Evolutionary conservation across 2,797 vertebrate genomes (phyloP).

Genomic region (Leptoclinus maculatus): DNA sequence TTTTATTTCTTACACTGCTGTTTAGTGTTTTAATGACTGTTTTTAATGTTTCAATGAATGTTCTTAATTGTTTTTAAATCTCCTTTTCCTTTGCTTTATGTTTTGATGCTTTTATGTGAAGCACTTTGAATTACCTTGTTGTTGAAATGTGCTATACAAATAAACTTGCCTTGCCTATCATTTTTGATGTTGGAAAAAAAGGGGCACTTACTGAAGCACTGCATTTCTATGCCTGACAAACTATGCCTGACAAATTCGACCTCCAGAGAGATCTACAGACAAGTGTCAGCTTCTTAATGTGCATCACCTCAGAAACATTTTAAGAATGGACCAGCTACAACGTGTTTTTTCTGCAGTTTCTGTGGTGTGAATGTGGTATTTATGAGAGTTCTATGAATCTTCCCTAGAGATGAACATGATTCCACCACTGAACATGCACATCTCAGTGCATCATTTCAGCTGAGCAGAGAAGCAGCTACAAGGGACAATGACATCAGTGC

Average conservation of each 20-base stretch:
- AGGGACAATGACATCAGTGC: conserved; percentile 78
- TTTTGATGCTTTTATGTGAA: too few relatives aligned
- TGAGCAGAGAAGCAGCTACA: conserved; percentile 56
- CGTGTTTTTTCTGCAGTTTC: conserved; percentile 14
- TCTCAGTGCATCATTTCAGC: conserved; percentile 51
- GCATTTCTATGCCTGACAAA: conserved; percentile 35
- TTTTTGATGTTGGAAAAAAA: conserved; percentile 11
- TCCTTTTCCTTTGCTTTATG: too few relatives aligned
- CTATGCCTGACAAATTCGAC: conserved; percentile 22
- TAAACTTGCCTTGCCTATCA: too few relatives aligned
- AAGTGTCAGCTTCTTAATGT: conserved; percentile 10
- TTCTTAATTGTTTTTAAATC: too few relatives aligned
- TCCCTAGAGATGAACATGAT: conserved; percentile 22
- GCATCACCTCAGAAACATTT: conserved; percentile 15
- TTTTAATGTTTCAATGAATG: too few relatives aligned
- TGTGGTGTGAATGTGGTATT: conserved; percentile 23
- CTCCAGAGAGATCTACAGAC: conserved; percentile 22
- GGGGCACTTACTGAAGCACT: background rate
- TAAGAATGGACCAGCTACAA: conserved; percentile 4
- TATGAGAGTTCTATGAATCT: conserved; percentile 13
- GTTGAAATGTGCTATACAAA: too few relatives aligned
- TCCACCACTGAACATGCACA: conserved; percentile 35
- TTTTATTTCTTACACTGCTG: too few relatives aligned
- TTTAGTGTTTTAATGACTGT: too few relatives aligned
- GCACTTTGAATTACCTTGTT: too few relatives aligned